Evolutionary conservation across 2,888 invertebrate genomes (phyloP), one percentile per base, ranked within the genome.

Genomic region (Aphodius sticticus): DNA sequence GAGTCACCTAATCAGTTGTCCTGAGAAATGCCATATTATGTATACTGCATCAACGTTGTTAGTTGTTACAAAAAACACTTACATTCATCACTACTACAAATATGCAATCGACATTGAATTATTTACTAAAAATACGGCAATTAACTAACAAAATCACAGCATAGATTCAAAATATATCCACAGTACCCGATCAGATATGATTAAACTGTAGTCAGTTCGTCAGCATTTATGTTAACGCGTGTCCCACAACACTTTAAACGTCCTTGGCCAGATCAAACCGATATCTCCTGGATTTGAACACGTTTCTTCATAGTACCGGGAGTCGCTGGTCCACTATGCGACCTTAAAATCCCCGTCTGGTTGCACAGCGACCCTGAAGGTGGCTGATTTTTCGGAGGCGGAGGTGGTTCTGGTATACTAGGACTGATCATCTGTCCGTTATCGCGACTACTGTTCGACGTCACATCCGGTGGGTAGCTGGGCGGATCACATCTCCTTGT

Each of bases 231-330:
- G 74, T 70, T 70, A 70, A 15, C 15, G 71, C 15, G 35, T 74
- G 16, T 72, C 81, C 75, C 80, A 81, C 78, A 78, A 70, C 35
- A 16, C 37, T 3, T 26, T 26, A 26, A 26, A 26, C 26, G 26
- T 26, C 26, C 70, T 36, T 36, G 76, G 70, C 75, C 38, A 14
- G 74, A 79, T 94, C 92, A 96, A 91, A 96, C 96, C 81, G 96
- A 96, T 91, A 97, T 97, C 90, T 97, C 96, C 90, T 96, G 96
- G 88, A 97, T 97, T 91, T 96, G 96, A 86, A 97, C 96, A 89
- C 96, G 93, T 90, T 96, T 96, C 90, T 96, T 96, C 91, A 94
- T 93, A 82, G 94, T 94, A 79, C 95, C 94, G 7, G 95, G 94
- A 0, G 95, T 94, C 71, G 92, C 93, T 6, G 94, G 93, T 14